Evolutionary conservation across 2,888 invertebrate species (phyloP).

Genomic region (Megaustenia siamemsis): DNA sequence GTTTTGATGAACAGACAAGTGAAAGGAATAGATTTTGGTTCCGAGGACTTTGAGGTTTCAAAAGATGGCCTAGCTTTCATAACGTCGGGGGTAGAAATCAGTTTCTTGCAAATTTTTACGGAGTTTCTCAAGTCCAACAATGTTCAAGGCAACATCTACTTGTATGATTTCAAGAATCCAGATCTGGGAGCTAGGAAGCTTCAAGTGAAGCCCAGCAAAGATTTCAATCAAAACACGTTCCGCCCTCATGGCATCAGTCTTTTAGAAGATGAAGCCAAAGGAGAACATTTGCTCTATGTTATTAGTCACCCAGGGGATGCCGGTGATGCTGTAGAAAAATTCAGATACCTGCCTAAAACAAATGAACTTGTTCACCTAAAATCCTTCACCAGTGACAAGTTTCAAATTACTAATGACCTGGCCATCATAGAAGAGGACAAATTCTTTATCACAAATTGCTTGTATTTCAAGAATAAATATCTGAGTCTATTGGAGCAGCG

Average conservation of each 20-base stretch:
- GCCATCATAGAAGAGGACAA: slow-evolving; percentile 25
- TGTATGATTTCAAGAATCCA: slow-evolving; percentile 63
- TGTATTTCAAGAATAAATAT: slow-evolving; percentile 3
- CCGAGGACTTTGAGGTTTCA: slow-evolving; percentile 69
- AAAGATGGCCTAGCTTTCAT: slow-evolving; percentile 69
- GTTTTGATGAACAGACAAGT: not conserved
- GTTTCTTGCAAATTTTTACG: not conserved
- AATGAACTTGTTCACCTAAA: slow-evolving; percentile 17
- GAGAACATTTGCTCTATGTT: slow-evolving; percentile 28
- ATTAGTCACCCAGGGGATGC: not conserved
- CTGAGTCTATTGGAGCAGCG: not conserved
- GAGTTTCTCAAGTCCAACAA: slow-evolving; percentile 57
- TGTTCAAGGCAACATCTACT: slow-evolving; percentile 61
- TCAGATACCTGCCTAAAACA: slow-evolving; percentile 20
- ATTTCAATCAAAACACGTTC: slow-evolving; percentile 56
- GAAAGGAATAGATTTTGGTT: slow-evolving; percentile 57
- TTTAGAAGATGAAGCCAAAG: slow-evolving; percentile 55
- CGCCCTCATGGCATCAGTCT: slow-evolving; percentile 61
- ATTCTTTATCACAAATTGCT: slow-evolving; percentile 52
- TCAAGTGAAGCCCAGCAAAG: slow-evolving; percentile 52
- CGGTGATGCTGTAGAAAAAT: slow-evolving; percentile 35
- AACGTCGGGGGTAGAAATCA: slow-evolving; percentile 60
- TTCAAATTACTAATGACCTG: slow-evolving; percentile 21
- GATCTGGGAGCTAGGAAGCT: slow-evolving; percentile 61
- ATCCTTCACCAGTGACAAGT: not conserved